Evolutionary conservation across 1,140 invertebrate species (phyloP).

Genomic region (Procambarus clarkii): DNA sequence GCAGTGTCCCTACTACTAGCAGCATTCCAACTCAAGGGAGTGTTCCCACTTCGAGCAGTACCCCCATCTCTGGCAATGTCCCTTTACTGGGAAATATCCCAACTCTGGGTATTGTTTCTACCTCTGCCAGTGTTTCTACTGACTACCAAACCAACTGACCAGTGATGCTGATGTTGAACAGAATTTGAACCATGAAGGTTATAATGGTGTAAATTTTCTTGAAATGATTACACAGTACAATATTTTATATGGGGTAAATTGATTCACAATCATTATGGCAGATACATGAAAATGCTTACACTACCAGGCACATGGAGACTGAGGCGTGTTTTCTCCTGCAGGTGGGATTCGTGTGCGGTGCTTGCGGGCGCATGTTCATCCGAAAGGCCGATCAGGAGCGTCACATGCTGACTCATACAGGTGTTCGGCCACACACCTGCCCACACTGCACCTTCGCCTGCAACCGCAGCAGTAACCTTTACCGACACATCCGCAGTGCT

Average conservation of each 20-base stretch:
- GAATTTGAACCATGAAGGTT: not conserved
- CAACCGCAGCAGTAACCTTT: slow-evolving; percentile 71
- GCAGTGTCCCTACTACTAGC: not conserved
- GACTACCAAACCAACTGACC: slow-evolving; percentile 2
- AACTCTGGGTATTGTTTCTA: not conserved
- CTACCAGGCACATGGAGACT: slow-evolving; percentile 39
- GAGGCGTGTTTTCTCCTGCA: slow-evolving; percentile 62
- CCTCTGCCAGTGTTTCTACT: not conserved
- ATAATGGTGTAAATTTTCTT: not conserved
- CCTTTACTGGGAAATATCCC: not conserved
- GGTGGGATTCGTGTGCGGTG: slow-evolving; percentile 59
- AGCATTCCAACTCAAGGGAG: not conserved
- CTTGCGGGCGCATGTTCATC: slow-evolving; percentile 62
- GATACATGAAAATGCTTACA: slow-evolving; percentile 10
- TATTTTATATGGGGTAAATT: not conserved
- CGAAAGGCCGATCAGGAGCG: slow-evolving; percentile 65
- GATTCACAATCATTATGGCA: not conserved
- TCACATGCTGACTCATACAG: slow-evolving; percentile 68
- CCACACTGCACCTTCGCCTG: slow-evolving; percentile 65
- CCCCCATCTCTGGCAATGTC: not conserved
- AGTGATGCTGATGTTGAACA: not conserved
- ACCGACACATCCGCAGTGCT: slow-evolving; percentile 68
- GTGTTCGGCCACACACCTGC: slow-evolving; percentile 60
- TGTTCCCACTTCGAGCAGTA: not conserved
- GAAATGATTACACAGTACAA: not conserved